These are phyloP conservation scores for Chionomys nivalis DNA, from an alignment of 2,113 vertebrate species.

Conservation along the genomic window DNA sequence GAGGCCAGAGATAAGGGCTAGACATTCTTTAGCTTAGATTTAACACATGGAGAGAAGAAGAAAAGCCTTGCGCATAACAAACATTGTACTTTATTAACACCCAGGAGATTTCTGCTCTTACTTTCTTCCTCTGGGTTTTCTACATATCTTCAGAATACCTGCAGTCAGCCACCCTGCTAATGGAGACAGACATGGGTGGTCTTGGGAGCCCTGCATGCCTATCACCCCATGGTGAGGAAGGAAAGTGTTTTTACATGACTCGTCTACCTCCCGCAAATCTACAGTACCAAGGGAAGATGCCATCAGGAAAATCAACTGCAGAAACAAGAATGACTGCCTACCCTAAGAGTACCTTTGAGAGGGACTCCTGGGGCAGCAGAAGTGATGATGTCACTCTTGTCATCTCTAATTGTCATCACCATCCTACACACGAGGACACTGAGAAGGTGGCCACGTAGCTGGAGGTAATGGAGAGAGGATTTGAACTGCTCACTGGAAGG, in stretches of 20 bases:
- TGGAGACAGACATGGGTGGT: background rate
- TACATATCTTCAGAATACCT: background rate
- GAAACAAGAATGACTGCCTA: background rate
- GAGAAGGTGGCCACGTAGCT: background rate
- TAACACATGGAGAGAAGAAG: background rate
- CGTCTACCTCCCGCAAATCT: rapidly evolving
- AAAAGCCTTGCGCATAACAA: background rate
- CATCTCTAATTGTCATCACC: background rate
- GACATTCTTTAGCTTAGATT: background rate
- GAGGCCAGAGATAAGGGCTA: conserved; percentile 57
- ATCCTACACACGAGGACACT: background rate
- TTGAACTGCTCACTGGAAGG: background rate
- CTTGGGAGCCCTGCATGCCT: background rate
- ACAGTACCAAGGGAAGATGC: background rate
- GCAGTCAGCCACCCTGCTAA: background rate
- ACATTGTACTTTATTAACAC: background rate
- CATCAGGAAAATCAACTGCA: conserved; percentile 29
- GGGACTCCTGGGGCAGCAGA: background rate
- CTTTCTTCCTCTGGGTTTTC: background rate
- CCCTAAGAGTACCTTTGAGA: background rate
- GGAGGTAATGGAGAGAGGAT: background rate
- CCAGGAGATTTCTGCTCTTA: background rate
- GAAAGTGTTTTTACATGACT: background rate
- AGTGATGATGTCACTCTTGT: background rate
- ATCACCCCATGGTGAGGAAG: background rate